Evolutionary conservation across 2,888 invertebrate genomes (phyloP).

Genomic region (Phasia obesa): DNA sequence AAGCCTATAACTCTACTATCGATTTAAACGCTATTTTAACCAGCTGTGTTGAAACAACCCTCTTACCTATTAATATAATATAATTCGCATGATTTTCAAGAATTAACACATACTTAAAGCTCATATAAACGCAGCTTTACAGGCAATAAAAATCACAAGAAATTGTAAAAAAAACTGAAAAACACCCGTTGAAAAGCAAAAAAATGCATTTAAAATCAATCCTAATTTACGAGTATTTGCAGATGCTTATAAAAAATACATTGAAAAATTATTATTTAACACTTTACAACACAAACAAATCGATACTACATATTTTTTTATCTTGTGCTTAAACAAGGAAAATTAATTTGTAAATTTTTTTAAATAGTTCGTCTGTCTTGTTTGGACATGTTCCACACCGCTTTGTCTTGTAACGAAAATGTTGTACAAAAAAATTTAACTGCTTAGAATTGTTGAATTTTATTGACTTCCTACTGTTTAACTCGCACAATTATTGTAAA

Average conservation of each 20-base stretch:
- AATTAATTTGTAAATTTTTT: not conserved
- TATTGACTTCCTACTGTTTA: too few species aligned
- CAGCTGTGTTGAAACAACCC: not conserved
- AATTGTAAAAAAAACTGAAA: not conserved
- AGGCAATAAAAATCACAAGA: conserved; percentile 32
- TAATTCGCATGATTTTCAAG: conserved; percentile 74
- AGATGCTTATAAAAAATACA: conserved; percentile 41
- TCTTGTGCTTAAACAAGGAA: not conserved
- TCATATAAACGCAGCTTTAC: conserved; percentile 29
- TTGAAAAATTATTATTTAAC: conserved; percentile 42
- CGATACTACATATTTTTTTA: not conserved
- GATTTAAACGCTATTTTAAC: too few species aligned
- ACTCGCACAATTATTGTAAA: too few species aligned
- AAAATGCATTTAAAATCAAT: conserved; percentile 56
- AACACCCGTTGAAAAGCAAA: not conserved
- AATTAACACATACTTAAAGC: conserved; percentile 74
- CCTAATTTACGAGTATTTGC: conserved; percentile 46
- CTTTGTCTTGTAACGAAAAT: too few species aligned
- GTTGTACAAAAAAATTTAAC: too few species aligned
- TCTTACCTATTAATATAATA: conserved; percentile 23
- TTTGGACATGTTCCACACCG: too few species aligned
- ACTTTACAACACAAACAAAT: conserved; percentile 12
- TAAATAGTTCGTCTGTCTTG: too few species aligned
- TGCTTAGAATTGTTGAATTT: too few species aligned
- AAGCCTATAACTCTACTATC: too few species aligned